These are phyloP conservation scores for Parnassius smintheus DNA, from an alignment of 2,888 invertebrate species.

Conservation along the genomic window DNA sequence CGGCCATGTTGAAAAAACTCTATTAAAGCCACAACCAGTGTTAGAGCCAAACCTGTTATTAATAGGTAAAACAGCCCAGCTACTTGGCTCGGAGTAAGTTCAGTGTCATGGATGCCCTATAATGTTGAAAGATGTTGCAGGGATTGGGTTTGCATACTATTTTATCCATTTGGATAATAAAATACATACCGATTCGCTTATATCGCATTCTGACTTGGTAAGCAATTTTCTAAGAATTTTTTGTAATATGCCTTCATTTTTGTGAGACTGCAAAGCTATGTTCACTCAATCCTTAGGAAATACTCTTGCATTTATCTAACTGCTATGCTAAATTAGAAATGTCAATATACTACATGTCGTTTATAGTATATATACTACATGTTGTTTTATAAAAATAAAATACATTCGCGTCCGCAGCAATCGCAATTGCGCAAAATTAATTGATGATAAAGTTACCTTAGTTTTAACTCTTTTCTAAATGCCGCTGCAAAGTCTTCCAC, in stretches of 20 bases:
- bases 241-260: constrained; percentile 95
- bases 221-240: constrained; percentile 97
- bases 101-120: constrained; percentile 87
- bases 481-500: constrained; percentile 95
- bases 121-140: constrained; percentile 28
- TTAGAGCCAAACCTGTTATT: constrained; percentile 93
- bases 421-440: constrained; percentile 38
- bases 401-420: constrained; percentile 28
- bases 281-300: constrained; percentile 93
- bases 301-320: constrained; percentile 27
- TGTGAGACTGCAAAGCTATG: constrained; percentile 92
- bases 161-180: too few relatives aligned
- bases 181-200: constrained; percentile 36
- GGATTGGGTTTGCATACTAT: not conserved
- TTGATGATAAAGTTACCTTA: constrained; percentile 83
- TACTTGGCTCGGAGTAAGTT: constrained; percentile 96
- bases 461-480: constrained; percentile 94
- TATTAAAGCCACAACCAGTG: constrained; percentile 93
- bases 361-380: not conserved
- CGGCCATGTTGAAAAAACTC: constrained; percentile 97
- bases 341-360: constrained; percentile 10
- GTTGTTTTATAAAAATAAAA: constrained; percentile 10
- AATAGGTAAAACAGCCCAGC: constrained; percentile 99
- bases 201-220: constrained; percentile 49
- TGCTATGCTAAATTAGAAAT: not conserved